These are phyloP conservation scores for Holacanthus passer DNA, from an alignment of 2,113 vertebrate species.

Conservation along the genomic window DNA sequence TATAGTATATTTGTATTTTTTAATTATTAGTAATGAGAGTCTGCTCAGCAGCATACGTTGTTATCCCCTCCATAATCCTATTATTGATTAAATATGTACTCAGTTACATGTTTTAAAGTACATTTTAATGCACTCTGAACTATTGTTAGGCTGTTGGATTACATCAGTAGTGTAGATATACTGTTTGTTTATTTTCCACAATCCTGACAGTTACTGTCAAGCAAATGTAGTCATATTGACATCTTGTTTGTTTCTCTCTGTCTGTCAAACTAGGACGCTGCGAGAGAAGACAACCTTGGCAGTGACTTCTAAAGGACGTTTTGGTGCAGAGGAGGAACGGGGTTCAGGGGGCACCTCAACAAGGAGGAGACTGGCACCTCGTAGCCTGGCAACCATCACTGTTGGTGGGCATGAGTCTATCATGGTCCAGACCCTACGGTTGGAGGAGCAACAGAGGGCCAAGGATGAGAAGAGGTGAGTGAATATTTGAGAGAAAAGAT, in stretches of 20 bases:
- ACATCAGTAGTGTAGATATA: neutral
- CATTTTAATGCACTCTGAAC: neutral
- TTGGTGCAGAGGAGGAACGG: conserved; percentile 91
- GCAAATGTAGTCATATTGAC: neutral
- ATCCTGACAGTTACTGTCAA: neutral
- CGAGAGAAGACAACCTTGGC: conserved; percentile 94
- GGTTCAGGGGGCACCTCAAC: conserved; percentile 86
- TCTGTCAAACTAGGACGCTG: conserved; percentile 86
- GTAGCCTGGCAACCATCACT: conserved; percentile 89
- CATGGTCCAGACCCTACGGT: conserved; percentile 93
- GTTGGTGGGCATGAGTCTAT: conserved; percentile 91
- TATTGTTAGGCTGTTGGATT: neutral
- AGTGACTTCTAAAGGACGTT: conserved; percentile 92
- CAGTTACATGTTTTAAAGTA: neutral
- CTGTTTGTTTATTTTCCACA: conserved; percentile 13
- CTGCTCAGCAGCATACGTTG: neutral
- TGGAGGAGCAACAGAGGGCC: conserved; percentile 94
- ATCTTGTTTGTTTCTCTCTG: neutral
- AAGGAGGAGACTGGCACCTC: conserved; percentile 88
- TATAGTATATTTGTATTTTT: neutral
- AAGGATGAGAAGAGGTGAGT: conserved; percentile 96
- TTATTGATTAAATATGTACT: neutral
- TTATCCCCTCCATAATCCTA: neutral
- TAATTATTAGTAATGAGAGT: neutral
- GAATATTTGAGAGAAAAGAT: neutral